Conservation (phyloP, 2,888 invertebrate species). For the Lacanobia oleracea region DNA sequence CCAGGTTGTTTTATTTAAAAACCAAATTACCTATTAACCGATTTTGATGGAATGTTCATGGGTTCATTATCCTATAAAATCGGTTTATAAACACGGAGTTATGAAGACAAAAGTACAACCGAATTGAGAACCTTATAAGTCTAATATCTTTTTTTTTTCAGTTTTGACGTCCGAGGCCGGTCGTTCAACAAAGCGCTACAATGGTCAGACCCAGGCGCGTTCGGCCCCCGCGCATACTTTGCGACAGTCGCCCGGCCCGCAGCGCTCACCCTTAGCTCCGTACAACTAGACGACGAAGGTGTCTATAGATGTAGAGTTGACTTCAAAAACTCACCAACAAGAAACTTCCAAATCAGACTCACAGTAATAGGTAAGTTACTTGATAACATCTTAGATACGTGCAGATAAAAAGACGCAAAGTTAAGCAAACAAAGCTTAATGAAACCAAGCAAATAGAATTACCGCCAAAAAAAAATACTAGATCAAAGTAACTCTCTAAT, state of each 20-base stretch:
- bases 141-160: slow-evolving; percentile 83
- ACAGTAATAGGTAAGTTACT: slow-evolving; percentile 96
- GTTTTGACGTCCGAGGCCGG: slow-evolving; percentile 96
- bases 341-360: slow-evolving; percentile 96
- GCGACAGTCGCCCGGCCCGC: slow-evolving; percentile 95
- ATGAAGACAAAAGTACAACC: too few species aligned
- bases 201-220: slow-evolving; percentile 95
- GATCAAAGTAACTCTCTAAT: slow-evolving; percentile 36
- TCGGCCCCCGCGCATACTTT: slow-evolving; percentile 96
- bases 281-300: slow-evolving; percentile 96
- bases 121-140: too few species aligned
- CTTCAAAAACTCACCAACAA: slow-evolving; percentile 96
- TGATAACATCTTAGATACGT: slow-evolving; percentile 25
- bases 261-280: slow-evolving; percentile 95
- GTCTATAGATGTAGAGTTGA: slow-evolving; percentile 97
- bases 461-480: slow-evolving; percentile 48
- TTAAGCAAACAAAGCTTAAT: slow-evolving; percentile 36
- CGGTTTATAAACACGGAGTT: too few species aligned
- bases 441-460: slow-evolving; percentile 45
- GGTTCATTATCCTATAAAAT: too few species aligned
- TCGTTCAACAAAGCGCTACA: slow-evolving; percentile 95
- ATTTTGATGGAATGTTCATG: too few species aligned
- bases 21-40: too few species aligned
- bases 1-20: too few species aligned
- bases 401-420: slow-evolving; percentile 28